A percentile compares a stretch with the other conserved stretches of the same genome.
Evolutionary conservation across 37 sponge, comb jelly and placozoan species (phyloP).

Genomic region (Mnemiopsis leidyi): DNA sequence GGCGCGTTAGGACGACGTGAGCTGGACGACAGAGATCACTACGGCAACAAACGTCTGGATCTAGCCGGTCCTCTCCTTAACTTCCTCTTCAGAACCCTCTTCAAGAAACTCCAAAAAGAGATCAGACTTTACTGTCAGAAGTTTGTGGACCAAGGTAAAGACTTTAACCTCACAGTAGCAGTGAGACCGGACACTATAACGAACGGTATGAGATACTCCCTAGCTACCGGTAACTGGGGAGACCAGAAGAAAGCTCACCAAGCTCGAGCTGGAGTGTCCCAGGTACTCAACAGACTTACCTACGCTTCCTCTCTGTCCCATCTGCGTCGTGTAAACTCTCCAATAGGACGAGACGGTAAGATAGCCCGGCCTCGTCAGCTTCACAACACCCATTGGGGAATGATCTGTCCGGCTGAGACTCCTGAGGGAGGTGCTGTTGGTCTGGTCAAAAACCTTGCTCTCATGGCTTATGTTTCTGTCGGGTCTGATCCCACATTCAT

Average conservation of each 20-base stretch:
- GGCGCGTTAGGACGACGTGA: conserved; percentile 94
- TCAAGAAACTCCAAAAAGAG: conserved; percentile 95
- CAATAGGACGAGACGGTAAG: conserved; percentile 98
- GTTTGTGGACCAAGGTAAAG: conserved; percentile 95
- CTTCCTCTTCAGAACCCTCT: conserved; percentile 93
- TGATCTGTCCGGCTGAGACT: conserved; percentile 99
- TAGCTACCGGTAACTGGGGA: conserved; percentile 99
- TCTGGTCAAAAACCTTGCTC: conserved; percentile 97
- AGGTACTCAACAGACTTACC: conserved; percentile 97
- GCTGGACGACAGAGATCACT: conserved; percentile 99
- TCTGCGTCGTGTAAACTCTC: conserved; percentile 94
- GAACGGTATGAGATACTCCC: conserved; percentile 96
- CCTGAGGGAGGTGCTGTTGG: conserved; percentile 99
- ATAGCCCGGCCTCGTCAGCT: conserved; percentile 96
- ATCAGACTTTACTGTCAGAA: conserved; percentile 94
- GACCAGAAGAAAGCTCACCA: conserved; percentile 99
- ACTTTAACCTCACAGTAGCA: conserved; percentile 95
- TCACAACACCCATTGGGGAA: conserved; percentile 99
- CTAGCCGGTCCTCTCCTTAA: conserved; percentile 97
- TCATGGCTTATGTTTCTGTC: conserved; percentile 99
- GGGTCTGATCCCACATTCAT: conserved; percentile 98
- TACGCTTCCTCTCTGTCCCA: conserved; percentile 98
- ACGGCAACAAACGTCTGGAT: conserved; percentile 98
- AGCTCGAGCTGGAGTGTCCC: conserved; percentile 97
- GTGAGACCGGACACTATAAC: conserved; percentile 92